Base-by-base conservation (phyloP, 2,797 vertebrate genomes). In the Chaetophractus vellerosus region DNA sequence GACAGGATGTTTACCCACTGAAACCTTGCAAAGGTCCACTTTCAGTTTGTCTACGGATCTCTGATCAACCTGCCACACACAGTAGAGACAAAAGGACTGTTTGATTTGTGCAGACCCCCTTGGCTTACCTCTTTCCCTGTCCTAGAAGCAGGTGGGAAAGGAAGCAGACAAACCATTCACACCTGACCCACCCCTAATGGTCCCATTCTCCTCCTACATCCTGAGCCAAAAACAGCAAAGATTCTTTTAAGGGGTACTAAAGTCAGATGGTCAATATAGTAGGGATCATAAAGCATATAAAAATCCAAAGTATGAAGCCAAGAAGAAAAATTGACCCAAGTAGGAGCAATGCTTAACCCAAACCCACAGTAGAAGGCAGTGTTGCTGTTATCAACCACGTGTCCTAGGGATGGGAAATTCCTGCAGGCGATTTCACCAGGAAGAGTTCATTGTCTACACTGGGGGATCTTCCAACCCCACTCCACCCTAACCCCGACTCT, bases 1-100 rank as follows among this genome's bases (percentile, higher is more conserved):
- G 55, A 92, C 84, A 91, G 83, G 85, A 91, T 90, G 94, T 88
- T 94, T 91, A 84, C 88, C 76, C 48, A 36, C 19, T 0, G 69
- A 94, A 69, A 88, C 33, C 90, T 80, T 85, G 57, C 45, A 72
- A 78, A 78, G 81, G 52, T 23, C 48, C 15, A n/a, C 86, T 52
- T 87, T 23, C 21, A 57, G 23, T 48, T 38, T 90, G 85, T 50
- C 79, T 83, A 52, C 76, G 38, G 41, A 38, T 50, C 63, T 84
- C 50, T 23, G 15, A 61, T 79, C 84, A 52, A 74, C 57, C 81
- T 85, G 89, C 57, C 68, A 38, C 33, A 18, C 23, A 15, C 2
- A 12, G n/a, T 12, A 45, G 55, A 93, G 82, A 93, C 50, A 93
- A 86, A 88, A n/a, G 75, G 21, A 23, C 23, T 68, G 45, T 72